These are phyloP conservation scores for Phaedon cochleariae DNA, from an alignment of 2,888 invertebrate species.

Conservation along the genomic window DNA sequence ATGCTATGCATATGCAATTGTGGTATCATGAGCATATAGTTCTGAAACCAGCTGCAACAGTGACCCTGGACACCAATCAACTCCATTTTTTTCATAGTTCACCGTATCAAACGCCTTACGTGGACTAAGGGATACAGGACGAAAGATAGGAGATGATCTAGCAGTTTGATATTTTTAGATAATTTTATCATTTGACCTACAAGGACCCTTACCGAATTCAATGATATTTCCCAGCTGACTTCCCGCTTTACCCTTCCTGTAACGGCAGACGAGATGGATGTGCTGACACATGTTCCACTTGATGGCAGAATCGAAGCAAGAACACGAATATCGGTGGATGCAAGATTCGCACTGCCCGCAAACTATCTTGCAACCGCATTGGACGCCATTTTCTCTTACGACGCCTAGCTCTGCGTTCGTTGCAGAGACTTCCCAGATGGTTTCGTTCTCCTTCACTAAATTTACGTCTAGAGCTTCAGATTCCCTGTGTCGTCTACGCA, in stretches of 20 bases:
- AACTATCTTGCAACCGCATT: neutral
- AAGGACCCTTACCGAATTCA: neutral
- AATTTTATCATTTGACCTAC: neutral
- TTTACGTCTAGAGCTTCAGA: neutral
- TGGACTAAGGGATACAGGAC: no score
- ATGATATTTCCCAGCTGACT: neutral
- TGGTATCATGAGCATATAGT: no score
- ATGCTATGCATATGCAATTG: no score
- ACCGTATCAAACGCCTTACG: no score
- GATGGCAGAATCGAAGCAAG: slow-evolving; percentile 34
- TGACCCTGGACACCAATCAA: no score
- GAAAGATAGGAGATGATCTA: no score
- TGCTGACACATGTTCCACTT: slow-evolving; percentile 31
- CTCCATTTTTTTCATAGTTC: no score
- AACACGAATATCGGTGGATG: slow-evolving; percentile 29
- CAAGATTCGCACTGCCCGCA: slow-evolving; percentile 13
- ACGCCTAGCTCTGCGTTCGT: neutral
- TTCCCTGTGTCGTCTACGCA: neutral
- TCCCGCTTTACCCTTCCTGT: neutral
- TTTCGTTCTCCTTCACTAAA: neutral
- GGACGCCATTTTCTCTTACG: neutral
- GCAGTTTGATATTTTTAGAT: no score
- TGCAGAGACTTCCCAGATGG: neutral
- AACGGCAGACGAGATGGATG: slow-evolving; percentile 27
- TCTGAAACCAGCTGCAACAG: no score